Conservation (phyloP, 2,113 vertebrate genomes). For the Hylia prasina region DNA sequence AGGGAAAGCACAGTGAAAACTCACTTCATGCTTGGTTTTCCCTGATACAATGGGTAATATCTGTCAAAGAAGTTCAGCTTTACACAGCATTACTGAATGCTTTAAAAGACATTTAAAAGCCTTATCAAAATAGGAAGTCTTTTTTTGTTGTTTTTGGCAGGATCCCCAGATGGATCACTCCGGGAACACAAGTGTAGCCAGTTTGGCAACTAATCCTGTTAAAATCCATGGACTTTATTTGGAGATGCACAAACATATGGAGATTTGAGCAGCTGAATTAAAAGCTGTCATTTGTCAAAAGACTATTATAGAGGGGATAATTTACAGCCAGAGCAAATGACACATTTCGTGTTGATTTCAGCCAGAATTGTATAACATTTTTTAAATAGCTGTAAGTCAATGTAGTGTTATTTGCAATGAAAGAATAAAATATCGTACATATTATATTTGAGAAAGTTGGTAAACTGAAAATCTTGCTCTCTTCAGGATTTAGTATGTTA, state of each 20-base stretch:
- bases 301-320: background rate
- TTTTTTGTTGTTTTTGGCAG: constrained; percentile 11
- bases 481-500: background rate
- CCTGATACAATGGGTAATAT: background rate
- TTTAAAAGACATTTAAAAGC: background rate
- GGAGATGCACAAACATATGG: background rate
- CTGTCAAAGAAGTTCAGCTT: background rate
- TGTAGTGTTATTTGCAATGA: background rate
- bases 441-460: background rate
- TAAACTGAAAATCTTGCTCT: background rate
- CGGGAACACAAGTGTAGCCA: background rate
- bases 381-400: background rate
- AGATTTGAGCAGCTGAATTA: constrained; percentile 19
- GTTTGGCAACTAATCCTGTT: background rate
- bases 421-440: background rate
- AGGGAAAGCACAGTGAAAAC: background rate
- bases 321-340: background rate
- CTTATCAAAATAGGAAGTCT: background rate
- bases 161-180: constrained; percentile 35
- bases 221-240: background rate
- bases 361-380: background rate
- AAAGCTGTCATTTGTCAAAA: constrained; percentile 7
- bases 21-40: background rate
- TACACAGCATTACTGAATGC: background rate
- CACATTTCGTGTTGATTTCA: background rate